These are phyloP conservation scores for Dromiciops gliroides DNA, from an alignment of 2,113 vertebrate species.

Conservation along the genomic window DNA sequence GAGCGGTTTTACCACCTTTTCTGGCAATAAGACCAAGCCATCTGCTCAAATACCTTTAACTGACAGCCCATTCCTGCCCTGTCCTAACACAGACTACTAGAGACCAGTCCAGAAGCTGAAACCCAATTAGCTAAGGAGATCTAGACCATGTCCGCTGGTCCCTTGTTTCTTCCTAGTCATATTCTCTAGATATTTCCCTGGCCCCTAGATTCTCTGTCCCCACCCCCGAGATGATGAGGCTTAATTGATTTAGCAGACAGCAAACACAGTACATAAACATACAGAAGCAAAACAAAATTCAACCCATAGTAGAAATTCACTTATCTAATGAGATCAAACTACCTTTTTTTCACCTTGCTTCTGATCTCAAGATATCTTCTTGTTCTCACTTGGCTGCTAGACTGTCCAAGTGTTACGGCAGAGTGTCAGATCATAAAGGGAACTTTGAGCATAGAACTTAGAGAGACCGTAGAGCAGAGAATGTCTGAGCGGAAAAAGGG, in stretches of 20 bases:
- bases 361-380: background rate
- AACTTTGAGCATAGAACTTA: background rate
- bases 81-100: background rate
- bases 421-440: background rate
- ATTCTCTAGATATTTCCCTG: background rate
- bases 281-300: background rate
- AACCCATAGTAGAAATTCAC: background rate
- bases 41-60: background rate
- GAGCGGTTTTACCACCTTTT: background rate
- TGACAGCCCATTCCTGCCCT: background rate
- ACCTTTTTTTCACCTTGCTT: background rate
- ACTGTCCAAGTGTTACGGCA: background rate
- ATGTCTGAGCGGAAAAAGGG: background rate
- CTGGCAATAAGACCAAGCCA: background rate
- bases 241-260: background rate
- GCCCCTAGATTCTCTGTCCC: background rate
- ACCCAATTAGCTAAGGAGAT: background rate
- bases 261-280: background rate
- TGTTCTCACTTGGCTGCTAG: background rate
- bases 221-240: background rate
- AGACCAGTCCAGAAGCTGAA: background rate
- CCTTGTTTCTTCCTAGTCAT: background rate
- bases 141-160: background rate
- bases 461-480: too few species aligned
- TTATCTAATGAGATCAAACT: background rate